Conservation (phyloP, 2,113 vertebrate species). For the Oophaga pumilio region DNA sequence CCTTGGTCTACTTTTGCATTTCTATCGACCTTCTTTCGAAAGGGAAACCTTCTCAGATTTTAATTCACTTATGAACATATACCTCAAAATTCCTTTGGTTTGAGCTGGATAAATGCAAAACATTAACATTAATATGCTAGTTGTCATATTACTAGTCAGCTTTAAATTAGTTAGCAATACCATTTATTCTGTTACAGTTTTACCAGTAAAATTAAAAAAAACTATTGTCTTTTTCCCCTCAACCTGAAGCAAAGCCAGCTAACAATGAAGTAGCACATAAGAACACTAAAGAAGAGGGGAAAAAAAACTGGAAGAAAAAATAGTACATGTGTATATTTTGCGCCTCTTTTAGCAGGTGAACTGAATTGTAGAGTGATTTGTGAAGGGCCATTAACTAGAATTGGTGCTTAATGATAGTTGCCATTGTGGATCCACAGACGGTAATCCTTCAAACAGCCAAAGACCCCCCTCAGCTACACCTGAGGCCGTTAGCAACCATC, state of each 20-base stretch:
- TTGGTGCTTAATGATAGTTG: constrained; percentile 47
- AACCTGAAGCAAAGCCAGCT: background rate
- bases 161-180: background rate
- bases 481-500: constrained; percentile 41
- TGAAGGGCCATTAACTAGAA: constrained; percentile 23
- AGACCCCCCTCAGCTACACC: constrained; percentile 48
- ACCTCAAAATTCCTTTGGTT: background rate
- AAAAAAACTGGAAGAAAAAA: background rate
- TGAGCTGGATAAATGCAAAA: background rate
- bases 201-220: background rate
- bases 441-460: constrained; percentile 41
- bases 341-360: constrained; percentile 31
- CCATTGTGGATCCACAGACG: constrained; percentile 37
- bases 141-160: background rate
- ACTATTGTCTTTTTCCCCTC: background rate
- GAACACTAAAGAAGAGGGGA: background rate
- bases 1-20: background rate
- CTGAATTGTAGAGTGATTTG: constrained; percentile 34
- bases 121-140: background rate
- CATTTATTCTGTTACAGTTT: background rate
- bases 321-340: background rate
- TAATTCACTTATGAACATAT: background rate
- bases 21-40: background rate
- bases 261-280: background rate
- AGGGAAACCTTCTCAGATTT: background rate